Conservation (phyloP, 2,797 vertebrate species). For the Muraenolepis orangiensis region DNA sequence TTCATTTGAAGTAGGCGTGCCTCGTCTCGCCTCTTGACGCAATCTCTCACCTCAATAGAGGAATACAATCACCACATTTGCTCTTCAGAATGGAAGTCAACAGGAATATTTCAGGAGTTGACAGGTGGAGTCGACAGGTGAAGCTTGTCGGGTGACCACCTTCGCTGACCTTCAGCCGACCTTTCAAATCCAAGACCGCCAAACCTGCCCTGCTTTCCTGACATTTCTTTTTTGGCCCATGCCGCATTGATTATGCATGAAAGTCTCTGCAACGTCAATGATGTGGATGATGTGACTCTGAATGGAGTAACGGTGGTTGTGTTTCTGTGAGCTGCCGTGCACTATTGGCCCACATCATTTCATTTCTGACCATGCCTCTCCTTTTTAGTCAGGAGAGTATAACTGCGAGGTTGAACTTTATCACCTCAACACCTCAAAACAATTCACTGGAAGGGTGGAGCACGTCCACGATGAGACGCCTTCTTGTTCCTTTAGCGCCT, state of each 20-base stretch:
- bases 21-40: slow-evolving; percentile 24
- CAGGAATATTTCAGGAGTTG: not conserved
- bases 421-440: not conserved
- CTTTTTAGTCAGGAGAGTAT: no score
- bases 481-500: not conserved
- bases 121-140: not conserved
- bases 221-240: not conserved
- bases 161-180: not conserved
- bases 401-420: not conserved
- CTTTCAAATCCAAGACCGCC: not conserved
- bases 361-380: no score
- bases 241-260: not conserved
- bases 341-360: no score
- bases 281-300: not conserved
- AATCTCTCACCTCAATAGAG: not conserved
- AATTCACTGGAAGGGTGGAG: not conserved
- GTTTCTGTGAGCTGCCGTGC: no score
- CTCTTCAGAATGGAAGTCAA: not conserved
- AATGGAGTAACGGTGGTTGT: not conserved
- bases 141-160: not conserved
- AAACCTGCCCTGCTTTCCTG: not conserved
- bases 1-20: slow-evolving; percentile 34
- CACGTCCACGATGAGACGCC: not conserved
- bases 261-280: not conserved
- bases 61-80: not conserved